Base-by-base conservation (phyloP, 2,888 invertebrate species). In the Andrena minutula region DNA sequence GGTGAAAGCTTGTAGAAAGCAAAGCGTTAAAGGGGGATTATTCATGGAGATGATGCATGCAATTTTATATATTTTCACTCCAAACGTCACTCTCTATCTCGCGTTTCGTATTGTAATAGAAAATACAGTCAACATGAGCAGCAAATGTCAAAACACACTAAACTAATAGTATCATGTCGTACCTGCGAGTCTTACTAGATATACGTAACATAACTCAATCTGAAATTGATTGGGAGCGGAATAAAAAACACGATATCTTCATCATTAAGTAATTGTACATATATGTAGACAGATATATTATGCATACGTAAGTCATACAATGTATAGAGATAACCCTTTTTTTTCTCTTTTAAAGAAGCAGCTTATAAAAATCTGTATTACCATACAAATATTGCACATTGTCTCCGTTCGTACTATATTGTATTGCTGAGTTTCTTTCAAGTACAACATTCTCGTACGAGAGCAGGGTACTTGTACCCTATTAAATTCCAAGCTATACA, bases 341-440 rank as follows among this genome's bases (percentile, higher is more conserved):
- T 82, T 86, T 75, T 80, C 72, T 78, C 65, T 75, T 73, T 80
- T 64, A 78, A 80, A 79, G 82, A 88, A 88, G 86, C 82, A 79
- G 76, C 49, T 85, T 88, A 86, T 89, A 86, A 90, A 89, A 89
- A 84, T 81, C 41, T 84, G 75, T 82, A 87, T 82, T 85, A 86
- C 83, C 87, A 88, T 90, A 90, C 88, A 92, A 90, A 90, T 91
- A 91, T 92, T 92, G 93, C 92, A 92, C 91, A 80, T 86, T 70
- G 74, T 85, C 87, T 86, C 64, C 72, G 74, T 83, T 81, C 79
- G 20, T 56, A 56, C 81, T 83, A 83, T 85, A 65, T 51, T 72
- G 69, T 77, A 81, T 51, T 83, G 60, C 72, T 75, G 74, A 84
- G 72, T 63, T 69, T 41, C 5, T 66, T 70, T 60, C 80, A 77